Evolutionary conservation across 2,113 vertebrate species (phyloP).

Genomic region (Calypte anna): DNA sequence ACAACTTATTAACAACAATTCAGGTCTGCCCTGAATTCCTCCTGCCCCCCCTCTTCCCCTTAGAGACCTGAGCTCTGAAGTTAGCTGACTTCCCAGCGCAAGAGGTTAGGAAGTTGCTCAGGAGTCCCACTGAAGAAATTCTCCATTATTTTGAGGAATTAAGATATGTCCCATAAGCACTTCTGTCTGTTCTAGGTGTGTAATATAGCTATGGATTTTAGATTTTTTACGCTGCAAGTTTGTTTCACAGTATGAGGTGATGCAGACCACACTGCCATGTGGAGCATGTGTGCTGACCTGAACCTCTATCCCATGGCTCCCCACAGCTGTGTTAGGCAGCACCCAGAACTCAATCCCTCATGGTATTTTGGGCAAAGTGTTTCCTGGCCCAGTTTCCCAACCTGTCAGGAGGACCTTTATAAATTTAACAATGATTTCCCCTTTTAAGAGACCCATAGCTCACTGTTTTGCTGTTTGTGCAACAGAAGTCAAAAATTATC

Average conservation of each 20-base stretch:
- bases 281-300: not conserved
- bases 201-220: not conserved
- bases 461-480: not conserved
- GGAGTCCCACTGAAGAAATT: not conserved
- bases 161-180: rapidly evolving
- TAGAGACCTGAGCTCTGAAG: not conserved
- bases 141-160: not conserved
- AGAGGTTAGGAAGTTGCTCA: not conserved
- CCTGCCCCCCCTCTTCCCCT: not conserved
- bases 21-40: not conserved
- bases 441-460: not conserved
- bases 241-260: not conserved
- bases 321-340: not conserved
- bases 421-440: not conserved
- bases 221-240: not conserved
- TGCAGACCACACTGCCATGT: rapidly evolving
- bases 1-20: not conserved
- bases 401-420: not conserved
- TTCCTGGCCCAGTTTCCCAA: not conserved
- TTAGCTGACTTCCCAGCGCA: not conserved
- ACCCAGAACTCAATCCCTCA: not conserved
- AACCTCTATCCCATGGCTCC: not conserved
- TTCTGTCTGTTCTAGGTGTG: not conserved
- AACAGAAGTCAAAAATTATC: not conserved
- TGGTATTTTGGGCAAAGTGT: not conserved